Conservation (phyloP, 2,797 vertebrate genomes). For the Lagodon rhomboides region DNA sequence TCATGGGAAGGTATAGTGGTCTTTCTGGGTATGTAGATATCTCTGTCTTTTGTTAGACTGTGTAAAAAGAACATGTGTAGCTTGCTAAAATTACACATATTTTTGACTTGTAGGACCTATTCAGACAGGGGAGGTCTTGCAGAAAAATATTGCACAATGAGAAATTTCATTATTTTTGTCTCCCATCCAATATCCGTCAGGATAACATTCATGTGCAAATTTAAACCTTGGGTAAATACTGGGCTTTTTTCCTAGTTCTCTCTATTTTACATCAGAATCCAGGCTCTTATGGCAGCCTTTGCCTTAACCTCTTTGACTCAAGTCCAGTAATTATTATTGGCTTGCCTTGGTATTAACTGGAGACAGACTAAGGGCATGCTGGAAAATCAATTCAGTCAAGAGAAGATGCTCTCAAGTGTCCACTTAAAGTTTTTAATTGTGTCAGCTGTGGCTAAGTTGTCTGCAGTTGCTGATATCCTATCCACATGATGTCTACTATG, state of each 20-base stretch:
- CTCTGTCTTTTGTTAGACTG: background rate
- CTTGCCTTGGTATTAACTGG: constrained; percentile 37
- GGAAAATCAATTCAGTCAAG: constrained; percentile 54
- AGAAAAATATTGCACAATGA: background rate
- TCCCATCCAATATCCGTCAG: background rate
- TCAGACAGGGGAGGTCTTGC: background rate
- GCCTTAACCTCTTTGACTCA: constrained; percentile 41
- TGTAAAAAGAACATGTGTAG: background rate
- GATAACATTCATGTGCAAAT: constrained; percentile 11
- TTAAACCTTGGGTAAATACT: background rate
- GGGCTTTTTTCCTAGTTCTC: background rate
- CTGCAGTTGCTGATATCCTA: constrained; percentile 20
- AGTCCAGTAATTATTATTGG: constrained; percentile 48
- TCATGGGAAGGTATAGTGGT: constrained; percentile 92
- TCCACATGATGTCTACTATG: constrained; percentile 2
- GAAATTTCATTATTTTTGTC: background rate
- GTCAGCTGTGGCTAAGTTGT: constrained; percentile 40
- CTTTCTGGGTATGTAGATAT: background rate
- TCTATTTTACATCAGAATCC: background rate
- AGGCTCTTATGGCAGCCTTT: constrained; percentile 28
- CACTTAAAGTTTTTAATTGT: constrained; percentile 42
- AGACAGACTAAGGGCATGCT: constrained; percentile 40
- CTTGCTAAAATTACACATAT: background rate
- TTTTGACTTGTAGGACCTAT: background rate
- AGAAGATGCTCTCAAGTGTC: constrained; percentile 37